Evolutionary conservation across 2,888 invertebrate genomes (phyloP), one percentile per base, ranked within the genome.

Genomic region (Orgyia antiqua): DNA sequence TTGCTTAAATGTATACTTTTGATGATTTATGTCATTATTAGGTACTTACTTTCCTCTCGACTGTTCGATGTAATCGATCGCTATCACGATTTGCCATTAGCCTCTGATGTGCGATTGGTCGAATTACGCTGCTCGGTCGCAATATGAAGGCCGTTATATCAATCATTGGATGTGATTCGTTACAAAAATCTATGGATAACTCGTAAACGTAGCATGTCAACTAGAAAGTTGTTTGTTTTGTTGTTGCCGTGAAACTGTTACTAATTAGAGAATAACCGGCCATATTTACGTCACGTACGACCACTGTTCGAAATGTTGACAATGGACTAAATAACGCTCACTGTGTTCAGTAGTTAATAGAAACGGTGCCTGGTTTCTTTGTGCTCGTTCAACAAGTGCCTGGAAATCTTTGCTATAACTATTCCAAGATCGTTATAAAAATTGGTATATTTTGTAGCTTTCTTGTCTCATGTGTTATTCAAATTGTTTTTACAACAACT

Each of bases 141-240:
- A 6, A 8, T 2, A n/a, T n/a, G 9, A 20, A 65, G 59, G 66
- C 45, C 57, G 55, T 51, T 44, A 53, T 45, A 47, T 51, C 52
- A 39, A 44, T 40, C 42, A 43, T 40, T 46, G 30, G 30, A 34
- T 36, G 41, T 47, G 42, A 48, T 51, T 53, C 40, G 42, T 37
- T 42, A 47, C 45, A 42, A 44, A 48, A 33, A 35, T 35, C 36
- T 30, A 31, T 47, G 39, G 39, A 51, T 41, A 40, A 45, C 32
- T 33, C 7, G 13, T 35, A 41, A 56, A 52, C 46, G 37, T 50
- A 40, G 38, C 51, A 49, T 51, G 43, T 40, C 55, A 42, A 56
- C 39, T 53, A 52, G 64, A 62, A 58, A 59, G 59, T 47, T 31
- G 35, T 36, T 46, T 42, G 48, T 51, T 31, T 33, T 29, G 36